Percentiles rank a stretch among this genome's conserved stretches.
These are phyloP conservation scores for Takifugu ocellatus DNA, from an alignment of 2,797 vertebrate genomes.

Conservation along the genomic window DNA sequence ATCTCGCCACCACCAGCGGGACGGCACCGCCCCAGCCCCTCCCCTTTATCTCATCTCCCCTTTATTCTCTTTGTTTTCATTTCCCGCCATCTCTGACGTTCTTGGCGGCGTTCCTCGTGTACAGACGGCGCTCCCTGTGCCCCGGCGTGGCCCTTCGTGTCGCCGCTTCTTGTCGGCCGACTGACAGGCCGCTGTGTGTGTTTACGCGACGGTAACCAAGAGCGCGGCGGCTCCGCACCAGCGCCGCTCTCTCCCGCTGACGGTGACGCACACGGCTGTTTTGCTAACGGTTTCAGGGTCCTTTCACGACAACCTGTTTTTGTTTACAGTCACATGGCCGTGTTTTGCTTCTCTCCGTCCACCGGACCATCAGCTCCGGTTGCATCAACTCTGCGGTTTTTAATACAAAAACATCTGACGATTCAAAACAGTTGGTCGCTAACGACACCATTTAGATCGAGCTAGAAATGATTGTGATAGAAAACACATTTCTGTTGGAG, in stretches of 20 bases:
- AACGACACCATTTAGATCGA: neutral
- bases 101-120: constrained; percentile 12
- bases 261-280: constrained; percentile 6
- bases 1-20: constrained; percentile 23
- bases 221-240: constrained; percentile 38
- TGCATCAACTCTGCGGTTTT: constrained; percentile 40
- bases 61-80: neutral
- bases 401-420: constrained; percentile 46
- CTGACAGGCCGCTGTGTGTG: constrained; percentile 59
- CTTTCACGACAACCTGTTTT: neutral
- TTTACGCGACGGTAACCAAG: constrained; percentile 64
- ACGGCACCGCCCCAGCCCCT: constrained; percentile 36
- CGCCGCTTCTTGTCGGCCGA: constrained; percentile 31
- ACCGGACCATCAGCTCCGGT: constrained; percentile 49
- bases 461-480: constrained; percentile 2
- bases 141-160: constrained; percentile 39
- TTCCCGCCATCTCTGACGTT: constrained; percentile 17
- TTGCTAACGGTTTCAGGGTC: constrained; percentile 4
- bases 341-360: constrained; percentile 14
- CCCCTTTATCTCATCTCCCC: constrained; percentile 36
- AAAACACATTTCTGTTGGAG: constrained; percentile 13
- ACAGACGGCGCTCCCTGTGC: constrained; percentile 18
- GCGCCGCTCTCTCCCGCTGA: constrained; percentile 20
- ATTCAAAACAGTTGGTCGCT: constrained; percentile 20
- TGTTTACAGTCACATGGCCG: neutral